phyloP scores from a whole-genome alignment of 2,113 vertebrate genomes.

The Tachysurus vachellii region DNA sequence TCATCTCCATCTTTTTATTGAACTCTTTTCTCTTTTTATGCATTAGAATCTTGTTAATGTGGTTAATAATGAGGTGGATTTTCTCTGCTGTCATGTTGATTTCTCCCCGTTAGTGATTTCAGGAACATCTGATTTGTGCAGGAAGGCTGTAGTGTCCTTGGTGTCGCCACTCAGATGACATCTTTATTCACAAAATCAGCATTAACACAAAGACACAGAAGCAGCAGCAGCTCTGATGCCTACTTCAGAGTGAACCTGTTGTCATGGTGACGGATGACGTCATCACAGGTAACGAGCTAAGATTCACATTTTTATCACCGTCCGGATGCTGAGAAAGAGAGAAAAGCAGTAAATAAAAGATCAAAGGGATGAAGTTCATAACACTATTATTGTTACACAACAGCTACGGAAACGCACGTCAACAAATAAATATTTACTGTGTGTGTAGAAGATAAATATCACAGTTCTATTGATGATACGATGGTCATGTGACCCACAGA shows the following conservation, averaged over 20 bases:
- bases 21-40: too few relatives aligned
- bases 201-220: not conserved
- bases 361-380: not conserved
- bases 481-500: slow-evolving; percentile 39
- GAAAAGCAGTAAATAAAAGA: not conserved
- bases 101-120: too few relatives aligned
- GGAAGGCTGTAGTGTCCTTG: too few relatives aligned
- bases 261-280: not conserved
- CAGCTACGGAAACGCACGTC: not conserved
- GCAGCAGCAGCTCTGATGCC: not conserved
- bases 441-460: too few relatives aligned
- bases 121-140: too few relatives aligned
- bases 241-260: not conserved
- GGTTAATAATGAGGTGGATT: too few relatives aligned
- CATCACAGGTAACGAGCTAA: not conserved
- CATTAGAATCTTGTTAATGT: too few relatives aligned
- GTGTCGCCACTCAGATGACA: not conserved
- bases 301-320: slow-evolving; percentile 57
- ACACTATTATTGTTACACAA: not conserved
- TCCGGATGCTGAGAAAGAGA: slow-evolving; percentile 54
- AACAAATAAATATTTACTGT: too few relatives aligned
- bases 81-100: too few relatives aligned
- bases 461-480: too few relatives aligned
- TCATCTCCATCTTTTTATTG: too few relatives aligned
- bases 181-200: not conserved